These are phyloP conservation scores for Mesodorylaimus sp. DNA, from an alignment of 2,888 invertebrate species.

Conservation along the genomic window DNA sequence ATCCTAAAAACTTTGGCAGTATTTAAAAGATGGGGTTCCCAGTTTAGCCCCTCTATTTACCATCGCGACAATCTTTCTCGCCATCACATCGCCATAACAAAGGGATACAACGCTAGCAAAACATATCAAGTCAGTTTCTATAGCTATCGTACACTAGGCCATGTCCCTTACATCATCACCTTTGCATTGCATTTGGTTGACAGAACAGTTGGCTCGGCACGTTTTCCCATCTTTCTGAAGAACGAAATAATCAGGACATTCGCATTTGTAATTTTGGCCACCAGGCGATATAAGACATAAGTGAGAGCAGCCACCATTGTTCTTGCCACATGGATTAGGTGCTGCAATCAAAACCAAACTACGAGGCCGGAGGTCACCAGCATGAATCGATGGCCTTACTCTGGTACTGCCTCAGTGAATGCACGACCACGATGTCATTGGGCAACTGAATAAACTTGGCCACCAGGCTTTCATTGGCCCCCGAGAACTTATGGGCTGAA, in stretches of 20 bases:
- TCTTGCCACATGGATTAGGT: slow-evolving; percentile 67
- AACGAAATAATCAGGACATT: slow-evolving; percentile 84
- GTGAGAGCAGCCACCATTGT: slow-evolving; percentile 90
- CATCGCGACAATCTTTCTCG: slow-evolving; percentile 86
- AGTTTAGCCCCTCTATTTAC: too few relatives aligned
- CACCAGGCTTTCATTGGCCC: slow-evolving; percentile 29
- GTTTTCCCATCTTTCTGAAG: slow-evolving; percentile 32
- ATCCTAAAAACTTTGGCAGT: too few relatives aligned
- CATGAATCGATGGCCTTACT: slow-evolving; percentile 27
- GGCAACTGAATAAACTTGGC: slow-evolving; percentile 26
- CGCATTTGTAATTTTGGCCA: slow-evolving; percentile 50
- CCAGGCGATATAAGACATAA: slow-evolving; percentile 60
- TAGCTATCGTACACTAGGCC: too few relatives aligned
- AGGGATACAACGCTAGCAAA: slow-evolving; percentile 71
- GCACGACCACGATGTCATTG: slow-evolving; percentile 21
- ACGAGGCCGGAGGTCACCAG: background rate
- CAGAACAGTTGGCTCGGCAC: slow-evolving; percentile 82
- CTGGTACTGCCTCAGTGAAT: slow-evolving; percentile 54
- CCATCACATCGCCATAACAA: slow-evolving; percentile 77
- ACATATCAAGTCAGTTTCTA: slow-evolving; percentile 27
- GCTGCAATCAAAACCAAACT: slow-evolving; percentile 27
- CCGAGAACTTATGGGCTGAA: slow-evolving; percentile 73
- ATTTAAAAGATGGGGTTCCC: too few relatives aligned
- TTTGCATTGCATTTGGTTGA: slow-evolving; percentile 57
- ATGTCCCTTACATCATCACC: slow-evolving; percentile 40